Base-by-base conservation (phyloP, 1,140 invertebrate species). In the Procambarus clarkii region DNA sequence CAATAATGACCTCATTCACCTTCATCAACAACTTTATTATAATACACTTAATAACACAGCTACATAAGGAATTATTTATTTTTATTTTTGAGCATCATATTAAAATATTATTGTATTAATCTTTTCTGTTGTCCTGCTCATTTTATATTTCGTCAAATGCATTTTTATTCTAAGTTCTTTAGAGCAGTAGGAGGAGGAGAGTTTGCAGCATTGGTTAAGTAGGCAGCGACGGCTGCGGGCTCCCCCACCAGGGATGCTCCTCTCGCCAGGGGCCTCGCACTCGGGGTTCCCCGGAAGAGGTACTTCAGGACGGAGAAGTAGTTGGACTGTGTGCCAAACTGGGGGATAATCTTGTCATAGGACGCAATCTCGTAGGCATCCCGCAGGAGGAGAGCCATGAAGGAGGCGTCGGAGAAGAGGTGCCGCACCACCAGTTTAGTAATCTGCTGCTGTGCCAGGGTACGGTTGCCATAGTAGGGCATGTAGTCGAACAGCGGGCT, bases 341-440 rank as follows among this genome's bases (percentile, higher is more conserved):
- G 92, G 0, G 92, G 92, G 71, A 92, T 88, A 46, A 93, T 93
- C 86, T 93, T 93, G 74, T 93, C 92, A 18, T 93, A 92, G 50
- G 92, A 93, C 1, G 92, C 92, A 18, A 92, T 45, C 71, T 92
- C 80, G 60, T 91, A 93, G 50, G 88, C 48, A 3, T 83, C 91
- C 13, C 64, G 79, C 50, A 93, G 24, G 3, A 92, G 84, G 18
- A 78, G 45, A 2, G 69, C 79, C 84, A 93, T 50, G 88, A 93
- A 93, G 74, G 92, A 93, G 34, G 45, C 74, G 18, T 86, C 71
- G 24, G 92, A 93, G 79, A 92, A 92, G 48, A 93, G 79, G 74
- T 93, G 88, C 3, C 78, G 21, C 1, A 90, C 84, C 7, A 92
- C 85, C 3, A 58, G 74, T 58, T 93, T 83, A 44, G 92, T 86